Evolutionary conservation across 2,113 vertebrate species (phyloP).

Genomic region (Agelaius tricolor): DNA sequence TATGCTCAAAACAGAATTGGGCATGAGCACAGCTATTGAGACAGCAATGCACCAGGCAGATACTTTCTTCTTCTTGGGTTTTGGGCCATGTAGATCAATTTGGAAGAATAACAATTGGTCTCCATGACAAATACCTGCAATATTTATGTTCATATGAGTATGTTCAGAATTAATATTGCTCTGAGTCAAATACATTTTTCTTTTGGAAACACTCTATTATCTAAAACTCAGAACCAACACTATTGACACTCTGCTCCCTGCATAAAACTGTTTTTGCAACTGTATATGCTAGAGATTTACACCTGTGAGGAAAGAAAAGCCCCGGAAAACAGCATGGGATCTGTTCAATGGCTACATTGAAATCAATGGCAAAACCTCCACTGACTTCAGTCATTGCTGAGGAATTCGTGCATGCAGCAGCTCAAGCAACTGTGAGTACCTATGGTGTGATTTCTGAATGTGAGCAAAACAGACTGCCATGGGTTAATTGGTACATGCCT

Average conservation of each 20-base stretch:
- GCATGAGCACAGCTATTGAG: not conserved
- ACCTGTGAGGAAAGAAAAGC: not conserved
- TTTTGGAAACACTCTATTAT: not conserved
- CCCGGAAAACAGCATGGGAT: not conserved
- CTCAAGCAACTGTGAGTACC: not conserved
- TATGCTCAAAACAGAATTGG: not conserved
- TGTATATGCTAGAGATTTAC: not conserved
- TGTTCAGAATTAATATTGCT: not conserved
- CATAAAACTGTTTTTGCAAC: not conserved
- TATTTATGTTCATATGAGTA: not conserved
- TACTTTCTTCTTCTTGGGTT: not conserved
- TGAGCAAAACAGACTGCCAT: not conserved
- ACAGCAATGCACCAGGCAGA: not conserved
- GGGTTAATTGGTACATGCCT: not conserved
- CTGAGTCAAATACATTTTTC: not conserved
- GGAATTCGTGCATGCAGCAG: not conserved
- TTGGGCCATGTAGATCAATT: not conserved
- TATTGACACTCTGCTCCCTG: not conserved
- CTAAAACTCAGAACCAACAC: not conserved
- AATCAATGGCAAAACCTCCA: not conserved
- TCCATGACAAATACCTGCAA: not conserved
- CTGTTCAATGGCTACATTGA: not conserved
- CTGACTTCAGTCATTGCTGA: not conserved
- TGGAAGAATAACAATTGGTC: not conserved
- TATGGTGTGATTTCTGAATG: not conserved